Conservation (phyloP, 2,797 vertebrate species). For the Neosalanx taihuensis region DNA sequence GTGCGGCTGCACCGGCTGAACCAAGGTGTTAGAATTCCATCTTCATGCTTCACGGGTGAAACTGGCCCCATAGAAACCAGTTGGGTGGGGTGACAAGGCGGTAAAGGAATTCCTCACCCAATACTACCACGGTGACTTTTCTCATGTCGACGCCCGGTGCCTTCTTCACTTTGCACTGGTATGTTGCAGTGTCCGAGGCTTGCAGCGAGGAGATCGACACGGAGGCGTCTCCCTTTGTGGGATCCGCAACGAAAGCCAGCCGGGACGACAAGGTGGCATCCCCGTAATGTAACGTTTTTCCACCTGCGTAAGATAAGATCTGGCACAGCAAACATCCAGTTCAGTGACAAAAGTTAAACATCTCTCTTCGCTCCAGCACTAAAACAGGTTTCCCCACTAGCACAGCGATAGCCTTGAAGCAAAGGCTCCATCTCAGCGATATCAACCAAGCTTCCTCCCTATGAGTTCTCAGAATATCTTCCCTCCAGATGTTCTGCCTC, state of each 20-base stretch:
- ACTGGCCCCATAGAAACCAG: slow-evolving; percentile 61
- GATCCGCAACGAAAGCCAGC: slow-evolving; percentile 72
- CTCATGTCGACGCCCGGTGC: slow-evolving; percentile 79
- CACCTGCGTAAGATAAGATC: slow-evolving; percentile 83
- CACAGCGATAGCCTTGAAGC: neutral
- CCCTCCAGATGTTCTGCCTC: neutral
- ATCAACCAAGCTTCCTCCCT: neutral
- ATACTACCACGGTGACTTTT: slow-evolving; percentile 81
- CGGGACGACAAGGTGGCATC: slow-evolving; percentile 68
- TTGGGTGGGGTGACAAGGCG: neutral
- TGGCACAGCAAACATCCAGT: slow-evolving; percentile 53
- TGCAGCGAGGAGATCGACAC: slow-evolving; percentile 71
- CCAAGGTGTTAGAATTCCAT: slow-evolving; percentile 37
- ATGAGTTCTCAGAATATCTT: too few relatives aligned
- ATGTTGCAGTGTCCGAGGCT: slow-evolving; percentile 79
- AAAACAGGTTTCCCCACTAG: slow-evolving; percentile 45
- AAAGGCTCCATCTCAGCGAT: neutral
- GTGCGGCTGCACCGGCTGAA: neutral
- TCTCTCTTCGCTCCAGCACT: neutral
- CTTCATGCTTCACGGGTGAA: slow-evolving; percentile 19
- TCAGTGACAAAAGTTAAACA: slow-evolving; percentile 28
- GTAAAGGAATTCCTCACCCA: slow-evolving; percentile 72
- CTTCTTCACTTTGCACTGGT: slow-evolving; percentile 92
- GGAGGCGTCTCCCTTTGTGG: slow-evolving; percentile 80
- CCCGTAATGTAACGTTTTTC: slow-evolving; percentile 63